Evolutionary conservation across 2,113 vertebrate species (phyloP), one percentile per base, ranked within the genome.

Genomic region (Hippopotamus amphibius): DNA sequence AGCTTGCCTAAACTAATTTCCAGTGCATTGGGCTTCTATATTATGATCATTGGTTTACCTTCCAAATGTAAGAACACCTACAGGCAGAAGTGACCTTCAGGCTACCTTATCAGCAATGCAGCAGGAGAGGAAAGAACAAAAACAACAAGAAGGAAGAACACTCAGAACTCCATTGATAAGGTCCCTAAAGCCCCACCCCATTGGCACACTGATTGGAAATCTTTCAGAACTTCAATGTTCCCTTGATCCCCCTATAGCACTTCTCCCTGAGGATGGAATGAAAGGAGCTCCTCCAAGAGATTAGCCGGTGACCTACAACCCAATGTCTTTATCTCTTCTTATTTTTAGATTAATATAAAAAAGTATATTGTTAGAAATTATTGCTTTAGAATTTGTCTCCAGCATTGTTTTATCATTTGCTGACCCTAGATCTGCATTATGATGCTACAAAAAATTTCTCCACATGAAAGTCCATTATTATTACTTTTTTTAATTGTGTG

Each of bases 221-320:
- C 26, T 84, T n/a, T 68, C 7, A 79, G 26, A 72, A 33, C 7
- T 71, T 68, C 30, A 53, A 1, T 55, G 79, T 57, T 24, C 10
- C 85, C 88, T 46, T 46, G 30, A 76, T 33, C 15, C 24, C n/a
- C 63, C 41, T 19, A 21, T 7, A 8, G 6, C 22, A 17, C 63
- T 96, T 74, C 68, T 46, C 53, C 48, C 13, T 7, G 50, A 76
- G 53, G 43, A 79, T 53, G 15, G 63, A 88, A 96, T 72, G 93
- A 79, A 96, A 66, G 79, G 79, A 95, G 82, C 81, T 90, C 82
- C 71, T 91, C 41, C 88, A 71, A 76, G 81, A 80, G 81, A 80
- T 66, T 37, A 66, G 46, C 17, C 61, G 15, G 41, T 87, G 71
- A 96, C 81, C 81, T 85, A 69, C 53, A 88, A 41, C 8, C n/a